Conservation (phyloP, 2,888 invertebrate species). For the Ormyrus rosae region DNA sequence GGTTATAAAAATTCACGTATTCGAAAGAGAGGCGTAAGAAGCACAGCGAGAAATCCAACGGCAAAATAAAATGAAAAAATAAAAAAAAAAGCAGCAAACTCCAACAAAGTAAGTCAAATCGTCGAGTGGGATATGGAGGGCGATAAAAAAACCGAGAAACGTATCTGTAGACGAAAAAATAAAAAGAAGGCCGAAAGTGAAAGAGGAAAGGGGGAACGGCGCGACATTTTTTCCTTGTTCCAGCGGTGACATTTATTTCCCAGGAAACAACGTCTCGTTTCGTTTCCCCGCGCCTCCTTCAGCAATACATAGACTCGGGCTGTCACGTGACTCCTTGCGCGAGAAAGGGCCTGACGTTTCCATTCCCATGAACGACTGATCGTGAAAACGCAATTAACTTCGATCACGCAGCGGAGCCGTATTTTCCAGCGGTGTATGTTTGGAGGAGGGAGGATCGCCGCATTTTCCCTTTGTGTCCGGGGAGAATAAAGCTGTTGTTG, state of each 20-base stretch:
- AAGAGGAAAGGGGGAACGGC: not conserved
- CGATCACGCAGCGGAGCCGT: not conserved
- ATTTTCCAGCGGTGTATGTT: too few relatives aligned
- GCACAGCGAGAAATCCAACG: not conserved
- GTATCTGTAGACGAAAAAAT: not conserved
- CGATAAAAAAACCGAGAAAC: constrained; percentile 9
- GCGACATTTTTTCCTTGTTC: constrained; percentile 16
- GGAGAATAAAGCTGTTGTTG: too few relatives aligned
- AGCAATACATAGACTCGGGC: constrained; percentile 27
- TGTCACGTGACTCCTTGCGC: constrained; percentile 8
- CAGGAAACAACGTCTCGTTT: constrained; percentile 41
- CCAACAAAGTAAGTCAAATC: constrained; percentile 34
- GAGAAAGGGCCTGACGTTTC: constrained; percentile 34
- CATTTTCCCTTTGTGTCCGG: not conserved
- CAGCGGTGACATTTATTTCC: constrained; percentile 40
- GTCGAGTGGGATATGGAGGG: not conserved
- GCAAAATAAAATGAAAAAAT: constrained; percentile 16
- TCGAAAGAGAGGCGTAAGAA: not conserved
- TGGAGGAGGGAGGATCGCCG: too few relatives aligned
- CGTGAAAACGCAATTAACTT: constrained; percentile 29
- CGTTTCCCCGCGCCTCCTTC: not conserved
- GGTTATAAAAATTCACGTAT: constrained; percentile 13
- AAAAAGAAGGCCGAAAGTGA: constrained; percentile 4
- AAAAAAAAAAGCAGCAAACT: not conserved
- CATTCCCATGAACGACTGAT: constrained; percentile 16